These are phyloP conservation scores for Drosophila pectinifera DNA, from an alignment of 1,140 invertebrate genomes.

Conservation along the genomic window DNA sequence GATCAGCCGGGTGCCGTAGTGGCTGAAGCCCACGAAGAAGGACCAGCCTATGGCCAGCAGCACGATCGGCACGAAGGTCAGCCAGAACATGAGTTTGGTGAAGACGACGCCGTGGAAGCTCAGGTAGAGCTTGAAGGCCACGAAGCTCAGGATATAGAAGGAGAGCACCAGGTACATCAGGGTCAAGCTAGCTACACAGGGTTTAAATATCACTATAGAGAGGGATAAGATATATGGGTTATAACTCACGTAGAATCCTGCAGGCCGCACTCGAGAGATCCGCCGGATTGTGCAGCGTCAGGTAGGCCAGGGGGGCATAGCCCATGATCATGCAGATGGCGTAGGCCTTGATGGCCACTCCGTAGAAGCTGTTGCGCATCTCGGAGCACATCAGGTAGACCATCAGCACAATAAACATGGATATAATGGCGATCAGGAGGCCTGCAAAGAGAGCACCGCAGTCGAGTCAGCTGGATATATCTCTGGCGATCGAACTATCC, in stretches of 20 bases:
- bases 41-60: slow-evolving; percentile 72
- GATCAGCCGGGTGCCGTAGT: slow-evolving; percentile 53
- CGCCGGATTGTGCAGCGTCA: slow-evolving; percentile 69
- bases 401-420: slow-evolving; percentile 74
- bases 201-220: too few species aligned
- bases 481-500: slow-evolving; percentile 20
- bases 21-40: slow-evolving; percentile 61
- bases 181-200: too few species aligned
- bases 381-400: slow-evolving; percentile 76
- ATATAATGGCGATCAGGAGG: slow-evolving; percentile 75
- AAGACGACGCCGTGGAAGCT: slow-evolving; percentile 76
- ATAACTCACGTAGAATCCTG: slow-evolving; percentile 73
- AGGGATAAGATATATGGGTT: too few species aligned
- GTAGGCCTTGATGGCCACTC: slow-evolving; percentile 76
- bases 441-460: slow-evolving; percentile 37
- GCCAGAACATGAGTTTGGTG: slow-evolving; percentile 80
- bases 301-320: slow-evolving; percentile 70
- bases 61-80: slow-evolving; percentile 73
- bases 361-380: slow-evolving; percentile 80
- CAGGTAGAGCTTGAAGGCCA: slow-evolving; percentile 76
- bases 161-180: slow-evolving; percentile 69
- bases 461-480: slow-evolving; percentile 1
- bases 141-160: slow-evolving; percentile 79
- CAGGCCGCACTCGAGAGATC: slow-evolving; percentile 61
- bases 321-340: slow-evolving; percentile 72